Evolutionary conservation across 2,888 invertebrate genomes (phyloP).

Genomic region (Limnephilus lunatus): DNA sequence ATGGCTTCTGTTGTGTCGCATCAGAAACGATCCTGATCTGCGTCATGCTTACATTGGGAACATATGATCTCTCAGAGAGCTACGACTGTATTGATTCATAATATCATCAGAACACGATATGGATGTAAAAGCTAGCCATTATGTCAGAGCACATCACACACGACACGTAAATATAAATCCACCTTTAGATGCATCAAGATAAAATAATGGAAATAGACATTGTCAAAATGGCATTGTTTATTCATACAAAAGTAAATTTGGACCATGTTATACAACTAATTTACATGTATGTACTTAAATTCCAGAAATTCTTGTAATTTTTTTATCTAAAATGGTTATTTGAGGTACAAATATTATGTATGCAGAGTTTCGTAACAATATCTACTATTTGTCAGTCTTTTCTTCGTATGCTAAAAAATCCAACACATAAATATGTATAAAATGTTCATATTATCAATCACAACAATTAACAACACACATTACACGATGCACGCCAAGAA

Average conservation of each 20-base stretch:
- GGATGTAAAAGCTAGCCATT: too few relatives aligned
- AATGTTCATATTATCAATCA: conserved; percentile 39
- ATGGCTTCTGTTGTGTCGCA: too few relatives aligned
- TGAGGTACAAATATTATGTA: conserved; percentile 16
- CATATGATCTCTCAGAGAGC: too few relatives aligned
- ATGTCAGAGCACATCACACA: too few relatives aligned
- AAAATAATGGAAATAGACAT: neutral
- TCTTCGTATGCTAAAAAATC: conserved; percentile 48
- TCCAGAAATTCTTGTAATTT: neutral
- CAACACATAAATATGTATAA: conserved; percentile 42
- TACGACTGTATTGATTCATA: too few relatives aligned
- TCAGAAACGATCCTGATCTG: too few relatives aligned
- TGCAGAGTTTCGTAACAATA: conserved; percentile 4
- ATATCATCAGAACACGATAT: too few relatives aligned
- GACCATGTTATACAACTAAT: neutral
- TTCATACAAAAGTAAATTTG: neutral
- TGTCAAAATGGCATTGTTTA: neutral
- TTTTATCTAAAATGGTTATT: neutral
- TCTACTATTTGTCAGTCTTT: conserved; percentile 47
- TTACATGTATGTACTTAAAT: neutral
- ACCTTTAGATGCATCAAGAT: neutral
- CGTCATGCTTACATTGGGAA: too few relatives aligned
- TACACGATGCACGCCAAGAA: conserved; percentile 37
- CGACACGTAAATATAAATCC: too few relatives aligned
- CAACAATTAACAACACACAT: conserved; percentile 46